These are phyloP conservation scores for Spinus pinus DNA, from an alignment of 2,797 vertebrate genomes.

Conservation along the genomic window DNA sequence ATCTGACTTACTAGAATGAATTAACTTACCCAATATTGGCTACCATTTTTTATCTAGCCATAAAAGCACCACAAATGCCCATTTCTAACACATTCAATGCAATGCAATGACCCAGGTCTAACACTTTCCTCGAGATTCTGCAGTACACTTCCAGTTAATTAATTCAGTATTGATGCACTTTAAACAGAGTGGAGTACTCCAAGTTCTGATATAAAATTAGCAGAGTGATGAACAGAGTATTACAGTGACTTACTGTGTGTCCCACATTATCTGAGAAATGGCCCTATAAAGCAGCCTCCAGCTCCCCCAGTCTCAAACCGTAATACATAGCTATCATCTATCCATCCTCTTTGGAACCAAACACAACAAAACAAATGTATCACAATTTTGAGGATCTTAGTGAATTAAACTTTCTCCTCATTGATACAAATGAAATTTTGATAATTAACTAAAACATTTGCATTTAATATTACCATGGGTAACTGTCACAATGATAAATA, in stretches of 20 bases:
- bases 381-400: not conserved
- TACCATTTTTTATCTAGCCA: not conserved
- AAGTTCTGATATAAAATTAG: not conserved
- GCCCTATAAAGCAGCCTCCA: not conserved
- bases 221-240: not conserved
- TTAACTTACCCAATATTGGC: not conserved
- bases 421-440: not conserved
- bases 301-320: not conserved
- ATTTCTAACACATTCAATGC: not conserved
- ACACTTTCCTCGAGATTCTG: not conserved
- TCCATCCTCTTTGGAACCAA: not conserved
- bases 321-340: not conserved
- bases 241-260: no score
- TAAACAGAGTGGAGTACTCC: not conserved
- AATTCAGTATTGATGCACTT: not conserved
- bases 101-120: not conserved
- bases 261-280: not conserved
- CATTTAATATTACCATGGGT: not conserved
- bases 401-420: not conserved
- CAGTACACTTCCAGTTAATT: not conserved
- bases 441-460: not conserved
- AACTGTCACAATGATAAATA: accelerated
- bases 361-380: not conserved
- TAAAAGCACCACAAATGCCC: not conserved
- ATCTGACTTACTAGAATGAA: not conserved